Conservation (phyloP, 1,140 invertebrate species). For the Mactra quadrangularis region DNA sequence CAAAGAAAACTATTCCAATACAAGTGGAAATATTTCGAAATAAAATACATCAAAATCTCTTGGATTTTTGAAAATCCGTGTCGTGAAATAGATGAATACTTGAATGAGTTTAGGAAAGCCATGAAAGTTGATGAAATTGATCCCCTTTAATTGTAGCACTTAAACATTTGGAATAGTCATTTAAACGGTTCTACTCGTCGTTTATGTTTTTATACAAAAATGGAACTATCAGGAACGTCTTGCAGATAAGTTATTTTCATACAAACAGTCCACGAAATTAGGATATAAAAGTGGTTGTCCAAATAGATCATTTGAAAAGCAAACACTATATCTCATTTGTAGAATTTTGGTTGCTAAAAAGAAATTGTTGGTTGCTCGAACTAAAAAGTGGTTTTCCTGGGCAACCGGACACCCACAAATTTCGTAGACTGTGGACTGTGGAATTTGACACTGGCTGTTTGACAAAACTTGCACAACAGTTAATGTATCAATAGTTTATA, state of each 20-base stretch:
- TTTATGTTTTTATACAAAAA: background rate
- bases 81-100: conserved; percentile 33
- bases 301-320: too few species aligned
- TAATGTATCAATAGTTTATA: background rate
- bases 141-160: conserved; percentile 53
- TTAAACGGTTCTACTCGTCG: background rate
- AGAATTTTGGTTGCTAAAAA: too few species aligned
- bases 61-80: conserved; percentile 44
- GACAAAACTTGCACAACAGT: background rate
- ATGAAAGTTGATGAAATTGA: conserved; percentile 19
- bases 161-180: conserved; percentile 36
- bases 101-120: background rate
- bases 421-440: too few species aligned
- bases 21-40: background rate
- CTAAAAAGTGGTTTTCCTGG: too few species aligned
- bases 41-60: background rate
- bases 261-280: too few species aligned
- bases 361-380: too few species aligned
- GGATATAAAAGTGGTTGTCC: too few species aligned
- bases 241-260: background rate
- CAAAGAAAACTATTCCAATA: background rate
- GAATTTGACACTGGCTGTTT: background rate
- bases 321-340: too few species aligned
- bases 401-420: too few species aligned
- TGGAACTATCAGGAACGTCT: background rate